Evolutionary conservation across 1,140 invertebrate species (phyloP), one percentile per base, ranked within the genome.

Genomic region (Halictus rubicundus): DNA sequence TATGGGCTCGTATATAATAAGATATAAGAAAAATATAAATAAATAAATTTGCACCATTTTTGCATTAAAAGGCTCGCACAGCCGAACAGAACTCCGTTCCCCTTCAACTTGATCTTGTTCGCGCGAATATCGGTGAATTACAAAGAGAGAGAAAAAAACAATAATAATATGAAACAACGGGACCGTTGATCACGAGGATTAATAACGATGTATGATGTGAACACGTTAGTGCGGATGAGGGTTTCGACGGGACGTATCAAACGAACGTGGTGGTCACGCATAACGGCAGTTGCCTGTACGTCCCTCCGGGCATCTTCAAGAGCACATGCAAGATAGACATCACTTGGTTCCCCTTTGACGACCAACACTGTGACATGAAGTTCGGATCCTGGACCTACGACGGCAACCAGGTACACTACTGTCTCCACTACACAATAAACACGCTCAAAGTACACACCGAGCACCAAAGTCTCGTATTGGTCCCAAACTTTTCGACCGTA

Each of bases 261-360:
- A 98, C 98, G 91, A 99, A 99, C 95, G 97, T 99, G 94, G 97
- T 99, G 93, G 97, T 99, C 93, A 96, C 96, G 94, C 95, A 97
- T 95, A 98, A 98, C 95, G 98, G 98, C 93, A 97, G 96, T 94
- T 98, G 98, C 94, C 95, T 97, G 93, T 99, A 98, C 95, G 96
- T 99, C 92, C 98, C 98, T 90, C 98, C 98, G 85, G 97, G 97
- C 94, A 99, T 99, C 94, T 99, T 99, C 96, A 98, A 98, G 95
- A 99, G 97, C 95, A 99, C 98, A 94, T 99, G 98, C 95, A 97
- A 98, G 95, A 99, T 99, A 94, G 98, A 99, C 95, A 99, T 99
- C 95, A 98, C 97, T 90, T 99, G 98, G 97, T 99, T 99, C 95
- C 98, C 98, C 91, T 99, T 99, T 95, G 98, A 99, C 95, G 98